Conservation (phyloP, 1,140 invertebrate genomes). For the Battus philenor region DNA sequence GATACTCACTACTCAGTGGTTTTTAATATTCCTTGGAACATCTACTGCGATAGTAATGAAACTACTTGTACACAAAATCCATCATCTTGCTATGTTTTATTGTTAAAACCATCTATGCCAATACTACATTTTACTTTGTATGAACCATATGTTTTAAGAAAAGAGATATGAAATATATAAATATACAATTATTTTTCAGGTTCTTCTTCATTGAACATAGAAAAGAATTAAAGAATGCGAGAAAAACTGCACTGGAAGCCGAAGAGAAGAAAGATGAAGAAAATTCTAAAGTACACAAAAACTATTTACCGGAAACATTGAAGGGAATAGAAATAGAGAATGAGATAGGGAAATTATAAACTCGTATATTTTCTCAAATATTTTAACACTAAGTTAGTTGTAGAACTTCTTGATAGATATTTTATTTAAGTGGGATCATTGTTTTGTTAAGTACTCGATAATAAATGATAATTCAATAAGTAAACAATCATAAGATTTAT, state of each 20-base stretch:
- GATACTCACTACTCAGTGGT: too few relatives aligned
- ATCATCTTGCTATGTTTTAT: too few relatives aligned
- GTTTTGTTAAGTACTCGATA: neutral
- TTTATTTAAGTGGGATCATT: constrained; percentile 1
- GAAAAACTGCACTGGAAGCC: constrained; percentile 54
- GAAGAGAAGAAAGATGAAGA: constrained; percentile 53
- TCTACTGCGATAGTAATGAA: too few relatives aligned
- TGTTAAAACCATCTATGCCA: too few relatives aligned
- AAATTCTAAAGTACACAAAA: constrained; percentile 26
- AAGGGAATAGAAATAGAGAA: constrained; percentile 10
- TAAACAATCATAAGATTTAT: too few relatives aligned
- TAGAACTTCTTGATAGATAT: neutral
- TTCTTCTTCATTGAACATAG: constrained; percentile 47
- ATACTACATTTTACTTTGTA: constrained; percentile 5
- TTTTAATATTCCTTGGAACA: too few relatives aligned
- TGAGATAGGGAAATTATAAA: constrained; percentile 9
- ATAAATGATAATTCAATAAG: too few relatives aligned
- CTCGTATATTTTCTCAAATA: neutral
- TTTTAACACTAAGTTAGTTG: neutral
- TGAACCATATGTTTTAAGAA: too few relatives aligned
- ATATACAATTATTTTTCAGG: constrained; percentile 41
- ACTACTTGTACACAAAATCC: too few relatives aligned
- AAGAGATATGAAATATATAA: too few relatives aligned
- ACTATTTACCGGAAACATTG: constrained; percentile 19
- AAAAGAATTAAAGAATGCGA: constrained; percentile 32